A percentile compares a stretch with the other conserved stretches of the same genome.
Conservation (phyloP, 2,888 invertebrate species). For the Agrochola circellaris region DNA sequence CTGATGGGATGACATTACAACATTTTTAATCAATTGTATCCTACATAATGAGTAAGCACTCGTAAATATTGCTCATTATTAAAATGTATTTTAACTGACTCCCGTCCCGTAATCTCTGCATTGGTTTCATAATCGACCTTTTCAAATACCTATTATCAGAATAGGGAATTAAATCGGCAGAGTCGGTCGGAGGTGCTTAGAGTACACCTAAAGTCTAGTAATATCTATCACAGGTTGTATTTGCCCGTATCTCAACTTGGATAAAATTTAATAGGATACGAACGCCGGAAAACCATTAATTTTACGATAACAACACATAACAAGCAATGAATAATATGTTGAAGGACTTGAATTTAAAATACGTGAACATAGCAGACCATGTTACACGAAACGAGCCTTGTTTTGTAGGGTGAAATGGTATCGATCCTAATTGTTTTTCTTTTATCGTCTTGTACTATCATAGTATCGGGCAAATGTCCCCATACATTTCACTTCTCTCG, state of each 20-base stretch:
- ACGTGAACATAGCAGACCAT: background rate
- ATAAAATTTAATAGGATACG: constrained; percentile 35
- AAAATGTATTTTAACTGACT: background rate
- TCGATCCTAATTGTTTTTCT: background rate
- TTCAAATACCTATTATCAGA: background rate
- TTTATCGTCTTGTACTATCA: background rate
- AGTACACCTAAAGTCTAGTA: background rate
- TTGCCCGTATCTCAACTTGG: constrained; percentile 7
- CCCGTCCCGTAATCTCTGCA: background rate
- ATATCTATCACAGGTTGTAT: background rate
- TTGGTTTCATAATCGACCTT: background rate
- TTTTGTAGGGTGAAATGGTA: background rate
- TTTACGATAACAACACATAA: constrained; percentile 47
- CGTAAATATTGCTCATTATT: background rate
- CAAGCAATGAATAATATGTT: constrained; percentile 35
- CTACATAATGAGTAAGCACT: background rate
- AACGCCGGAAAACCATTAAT: constrained; percentile 32
- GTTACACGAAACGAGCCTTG: background rate
- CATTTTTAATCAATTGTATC: constrained; percentile 2
- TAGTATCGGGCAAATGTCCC: background rate
- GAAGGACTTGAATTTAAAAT: constrained; percentile 28
- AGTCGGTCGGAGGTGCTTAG: background rate
- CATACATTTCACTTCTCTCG: background rate
- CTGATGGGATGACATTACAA: constrained; percentile 14
- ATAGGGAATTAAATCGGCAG: background rate